Percentiles rank a stretch among this genome's conserved stretches.
These are phyloP conservation scores for Malurus elegans DNA, from an alignment of 2,113 vertebrate genomes.

Conservation along the genomic window DNA sequence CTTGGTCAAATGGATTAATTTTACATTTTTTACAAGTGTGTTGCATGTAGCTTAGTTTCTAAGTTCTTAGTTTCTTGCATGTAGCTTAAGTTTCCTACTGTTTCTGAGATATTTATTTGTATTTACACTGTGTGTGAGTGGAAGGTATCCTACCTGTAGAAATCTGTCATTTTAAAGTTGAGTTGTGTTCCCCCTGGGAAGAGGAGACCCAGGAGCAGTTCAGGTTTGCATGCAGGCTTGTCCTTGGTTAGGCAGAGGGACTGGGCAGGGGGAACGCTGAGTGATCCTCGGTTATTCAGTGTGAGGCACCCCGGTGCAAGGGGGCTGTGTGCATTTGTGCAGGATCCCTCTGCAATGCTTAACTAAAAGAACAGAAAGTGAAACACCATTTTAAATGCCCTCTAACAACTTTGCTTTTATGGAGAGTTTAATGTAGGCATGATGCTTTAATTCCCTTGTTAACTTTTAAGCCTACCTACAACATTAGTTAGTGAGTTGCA, in stretches of 20 bases:
- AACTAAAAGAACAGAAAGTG: not conserved
- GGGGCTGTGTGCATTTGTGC: accelerated
- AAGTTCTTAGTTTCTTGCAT: too few species aligned
- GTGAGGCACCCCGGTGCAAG: accelerated
- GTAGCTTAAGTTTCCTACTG: not conserved
- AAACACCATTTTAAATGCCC: not conserved
- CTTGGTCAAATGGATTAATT: not conserved
- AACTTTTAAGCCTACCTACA: not conserved
- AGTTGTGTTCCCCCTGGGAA: not conserved
- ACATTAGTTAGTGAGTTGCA: not conserved
- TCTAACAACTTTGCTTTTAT: not conserved
- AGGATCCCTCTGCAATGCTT: too few species aligned
- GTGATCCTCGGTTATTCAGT: accelerated
- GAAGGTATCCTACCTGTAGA: not conserved
- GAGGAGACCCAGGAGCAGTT: not conserved
- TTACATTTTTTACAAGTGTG: not conserved
- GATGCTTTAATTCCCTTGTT: not conserved
- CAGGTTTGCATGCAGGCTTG: not conserved
- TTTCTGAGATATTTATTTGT: not conserved
- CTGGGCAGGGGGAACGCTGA: not conserved
- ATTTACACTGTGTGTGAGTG: not conserved
- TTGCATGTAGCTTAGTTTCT: not conserved
- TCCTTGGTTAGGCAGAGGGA: not conserved
- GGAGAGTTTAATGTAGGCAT: accelerated
- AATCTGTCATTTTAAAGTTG: not conserved